Conservation (phyloP, 2,888 invertebrate species). For the Athripsodes cinereus region DNA sequence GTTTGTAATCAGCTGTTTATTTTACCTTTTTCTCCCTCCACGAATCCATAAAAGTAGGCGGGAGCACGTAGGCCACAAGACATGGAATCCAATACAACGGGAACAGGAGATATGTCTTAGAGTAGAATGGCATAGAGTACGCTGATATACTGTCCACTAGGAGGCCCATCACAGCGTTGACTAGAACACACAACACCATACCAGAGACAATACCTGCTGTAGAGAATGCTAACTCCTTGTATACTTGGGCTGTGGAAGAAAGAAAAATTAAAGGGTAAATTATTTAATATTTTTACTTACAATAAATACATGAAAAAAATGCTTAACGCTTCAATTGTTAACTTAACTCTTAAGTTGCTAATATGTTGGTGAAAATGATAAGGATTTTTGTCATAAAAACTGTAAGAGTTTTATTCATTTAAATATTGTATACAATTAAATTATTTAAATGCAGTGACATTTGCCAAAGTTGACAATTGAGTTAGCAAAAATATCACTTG, state of each 20-base stretch:
- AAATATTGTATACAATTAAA: too few species aligned
- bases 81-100: constrained; percentile 24
- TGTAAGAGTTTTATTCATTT: too few species aligned
- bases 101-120: constrained; percentile 22
- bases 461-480: too few species aligned
- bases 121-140: constrained; percentile 23
- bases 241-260: constrained; percentile 3
- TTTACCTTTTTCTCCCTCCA: constrained; percentile 22
- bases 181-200: constrained; percentile 12
- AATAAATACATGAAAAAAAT: too few species aligned
- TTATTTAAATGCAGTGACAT: too few species aligned
- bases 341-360: too few species aligned
- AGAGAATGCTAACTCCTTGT: constrained; percentile 18
- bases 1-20: too few species aligned
- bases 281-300: too few species aligned
- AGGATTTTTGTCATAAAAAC: too few species aligned
- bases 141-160: constrained; percentile 16
- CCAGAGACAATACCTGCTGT: constrained; percentile 11
- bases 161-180: constrained; percentile 8
- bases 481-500: too few species aligned
- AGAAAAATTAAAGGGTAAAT: not conserved
- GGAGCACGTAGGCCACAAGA: constrained; percentile 9
- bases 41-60: constrained; percentile 10
- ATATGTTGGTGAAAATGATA: too few species aligned
- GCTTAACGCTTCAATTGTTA: too few species aligned